These are phyloP conservation scores for Albula glossodonta DNA, from an alignment of 2,113 vertebrate species.

Conservation along the genomic window DNA sequence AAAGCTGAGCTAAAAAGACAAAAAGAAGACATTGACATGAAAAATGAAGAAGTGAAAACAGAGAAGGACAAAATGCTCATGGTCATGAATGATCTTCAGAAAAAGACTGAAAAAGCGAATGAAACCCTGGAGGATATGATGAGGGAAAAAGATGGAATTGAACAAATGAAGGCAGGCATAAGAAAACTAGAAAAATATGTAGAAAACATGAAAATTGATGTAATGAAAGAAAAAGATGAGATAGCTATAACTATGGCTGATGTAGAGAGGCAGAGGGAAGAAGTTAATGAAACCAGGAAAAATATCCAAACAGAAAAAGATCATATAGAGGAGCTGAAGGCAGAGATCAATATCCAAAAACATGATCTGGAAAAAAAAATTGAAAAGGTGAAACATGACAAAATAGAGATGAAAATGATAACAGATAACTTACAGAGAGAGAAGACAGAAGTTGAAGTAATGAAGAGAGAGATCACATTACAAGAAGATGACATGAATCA, in stretches of 20 bases:
- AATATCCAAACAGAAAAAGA: conserved; percentile 31
- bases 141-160: conserved; percentile 12
- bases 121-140: background rate
- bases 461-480: background rate
- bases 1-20: background rate
- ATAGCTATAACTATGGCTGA: conserved; percentile 5
- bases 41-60: conserved; percentile 22
- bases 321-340: conserved; percentile 32
- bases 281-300: conserved; percentile 33
- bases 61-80: background rate
- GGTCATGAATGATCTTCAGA: background rate
- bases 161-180: conserved; percentile 14
- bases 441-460: conserved; percentile 38
- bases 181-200: background rate
- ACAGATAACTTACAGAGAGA: conserved; percentile 37
- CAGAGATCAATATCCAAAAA: conserved; percentile 39
- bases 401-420: background rate
- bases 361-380: conserved; percentile 38
- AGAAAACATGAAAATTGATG: background rate
- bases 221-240: conserved; percentile 1
- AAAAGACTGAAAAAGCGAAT: conserved; percentile 1
- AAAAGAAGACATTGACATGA: conserved; percentile 6
- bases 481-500: background rate
- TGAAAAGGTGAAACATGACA: background rate
- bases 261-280: conserved; percentile 20